Evolutionary conservation across 2,113 vertebrate genomes (phyloP).

Genomic region (Misgurnus anguillicaudatus): DNA sequence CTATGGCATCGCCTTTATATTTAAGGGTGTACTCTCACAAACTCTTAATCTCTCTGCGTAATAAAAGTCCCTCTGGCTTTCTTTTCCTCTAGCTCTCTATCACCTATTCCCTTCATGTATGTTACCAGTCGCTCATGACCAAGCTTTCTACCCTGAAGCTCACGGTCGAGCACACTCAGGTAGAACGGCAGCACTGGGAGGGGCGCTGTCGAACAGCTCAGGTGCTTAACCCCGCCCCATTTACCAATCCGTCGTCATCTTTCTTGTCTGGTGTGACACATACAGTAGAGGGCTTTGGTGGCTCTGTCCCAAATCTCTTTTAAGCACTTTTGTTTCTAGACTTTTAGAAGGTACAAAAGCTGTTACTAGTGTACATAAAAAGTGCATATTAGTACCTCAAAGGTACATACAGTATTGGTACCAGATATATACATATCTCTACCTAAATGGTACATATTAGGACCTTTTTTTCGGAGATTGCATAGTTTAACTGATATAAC

Average conservation of each 20-base stretch:
- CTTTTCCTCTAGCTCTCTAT: conserved; percentile 68
- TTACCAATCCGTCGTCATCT: conserved; percentile 42
- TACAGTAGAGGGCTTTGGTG: conserved; percentile 14
- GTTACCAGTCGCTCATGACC: conserved; percentile 73
- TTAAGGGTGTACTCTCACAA: conserved; percentile 5
- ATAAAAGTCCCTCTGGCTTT: conserved; percentile 34
- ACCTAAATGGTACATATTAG: too few species aligned
- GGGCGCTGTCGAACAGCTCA: conserved; percentile 69
- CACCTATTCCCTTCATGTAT: conserved; percentile 71
- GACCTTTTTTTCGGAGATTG: too few species aligned
- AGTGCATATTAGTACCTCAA: too few species aligned
- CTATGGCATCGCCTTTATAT: background rate
- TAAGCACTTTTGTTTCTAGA: too few species aligned
- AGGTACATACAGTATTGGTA: too few species aligned
- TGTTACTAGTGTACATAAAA: too few species aligned
- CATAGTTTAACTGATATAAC: too few species aligned
- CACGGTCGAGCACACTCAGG: conserved; percentile 76
- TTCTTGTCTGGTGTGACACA: conserved; percentile 24
- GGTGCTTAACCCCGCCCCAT: conserved; percentile 63
- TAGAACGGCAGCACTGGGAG: conserved; percentile 75
- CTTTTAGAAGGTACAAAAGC: too few species aligned
- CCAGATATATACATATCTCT: background rate
- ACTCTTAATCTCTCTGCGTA: conserved; percentile 16
- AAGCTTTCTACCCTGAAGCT: conserved; percentile 74
- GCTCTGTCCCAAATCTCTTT: conserved; percentile 3